Base-by-base conservation (phyloP, 1,140 invertebrate genomes). In the Leucophenga varia region DNA sequence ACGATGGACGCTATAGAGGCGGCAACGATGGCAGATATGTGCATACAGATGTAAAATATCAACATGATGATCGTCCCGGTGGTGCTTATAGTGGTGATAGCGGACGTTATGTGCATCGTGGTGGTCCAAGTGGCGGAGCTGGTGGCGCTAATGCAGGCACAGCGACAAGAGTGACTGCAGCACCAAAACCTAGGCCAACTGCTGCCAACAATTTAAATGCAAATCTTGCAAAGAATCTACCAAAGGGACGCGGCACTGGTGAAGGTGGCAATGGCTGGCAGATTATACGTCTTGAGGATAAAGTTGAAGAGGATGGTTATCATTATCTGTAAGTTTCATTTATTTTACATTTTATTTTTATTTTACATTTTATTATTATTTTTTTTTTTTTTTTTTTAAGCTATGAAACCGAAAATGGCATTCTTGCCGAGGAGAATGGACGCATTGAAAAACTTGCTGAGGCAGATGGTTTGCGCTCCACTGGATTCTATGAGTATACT, bases 401-500 rank as follows among this genome's bases (percentile, higher is more conserved):
- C 18, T 84, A 78, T 58, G 81, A 84, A 60, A 82, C 80, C 10
- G 80, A 70, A 7, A 82, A 85, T 50, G 82, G 82, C 8, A 84
- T 83, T 43, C 47, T 69, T 3, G 78, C 76, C 12, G 71, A 83
- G 50, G 82, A 84, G 52, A 67, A 69, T 35, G 82, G 81, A 6
- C 61, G 61, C 18, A 59, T 81, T 36, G 80, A 79, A 48, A 78
- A 79, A 32, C 41, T 70, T 1, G 72, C 72, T 13, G 65, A 74
- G 16, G 64, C 69, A 2, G 68, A 76, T 18, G 69, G 65, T 2
- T 44, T 74, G 2, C 75, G 75, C 7, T 77, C 79, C 10, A 76
- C 77, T 31, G 82, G 82, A 4, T 77, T 78, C 53, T 85, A 76
- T 64, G 77, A 81, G 5, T 88, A 88, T 60, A 82, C 82, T 1